A percentile compares a stretch with the other conserved stretches of the same genome.
Conservation (phyloP, 2,888 invertebrate species). For the Schizotus pectinicornis region DNA sequence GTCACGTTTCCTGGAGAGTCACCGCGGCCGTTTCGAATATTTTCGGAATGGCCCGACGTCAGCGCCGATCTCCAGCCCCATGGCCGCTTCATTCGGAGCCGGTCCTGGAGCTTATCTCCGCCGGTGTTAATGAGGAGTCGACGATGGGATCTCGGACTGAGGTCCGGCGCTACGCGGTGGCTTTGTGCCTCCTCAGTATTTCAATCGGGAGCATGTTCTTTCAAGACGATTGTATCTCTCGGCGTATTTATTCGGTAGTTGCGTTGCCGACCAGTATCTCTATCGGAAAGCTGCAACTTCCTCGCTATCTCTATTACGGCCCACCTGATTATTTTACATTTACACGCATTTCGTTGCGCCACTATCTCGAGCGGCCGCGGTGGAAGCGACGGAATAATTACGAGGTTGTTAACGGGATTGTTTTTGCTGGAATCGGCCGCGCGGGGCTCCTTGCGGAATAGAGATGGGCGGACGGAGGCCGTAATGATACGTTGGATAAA, state of each 20-base stretch:
- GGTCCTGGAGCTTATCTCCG: too few species aligned
- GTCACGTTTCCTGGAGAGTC: too few species aligned
- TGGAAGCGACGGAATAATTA: too few species aligned
- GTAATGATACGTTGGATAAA: conserved; percentile 13
- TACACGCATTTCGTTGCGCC: conserved; percentile 53
- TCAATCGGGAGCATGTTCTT: conserved; percentile 57
- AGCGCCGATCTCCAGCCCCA: too few species aligned
- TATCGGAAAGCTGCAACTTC: conserved; percentile 53
- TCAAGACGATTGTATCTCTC: conserved; percentile 55
- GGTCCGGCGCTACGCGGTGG: conserved; percentile 42
- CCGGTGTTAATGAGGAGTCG: conserved; percentile 21
- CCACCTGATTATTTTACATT: conserved; percentile 58
- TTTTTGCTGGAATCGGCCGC: too few species aligned
- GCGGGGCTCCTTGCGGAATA: too few species aligned
- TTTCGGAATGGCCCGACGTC: too few species aligned
- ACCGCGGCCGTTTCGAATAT: too few species aligned
- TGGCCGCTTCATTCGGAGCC: too few species aligned
- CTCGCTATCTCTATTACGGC: conserved; percentile 57
- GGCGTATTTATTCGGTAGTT: conserved; percentile 59
- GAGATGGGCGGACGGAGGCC: too few species aligned
- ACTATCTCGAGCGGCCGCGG: conserved; percentile 19
- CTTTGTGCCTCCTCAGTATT: conserved; percentile 48
- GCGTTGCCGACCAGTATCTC: conserved; percentile 54
- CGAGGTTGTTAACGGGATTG: too few species aligned
- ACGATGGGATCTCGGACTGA: conserved; percentile 2